Conservation (phyloP, 1,140 invertebrate species). For the Caerostris extrusa region DNA sequence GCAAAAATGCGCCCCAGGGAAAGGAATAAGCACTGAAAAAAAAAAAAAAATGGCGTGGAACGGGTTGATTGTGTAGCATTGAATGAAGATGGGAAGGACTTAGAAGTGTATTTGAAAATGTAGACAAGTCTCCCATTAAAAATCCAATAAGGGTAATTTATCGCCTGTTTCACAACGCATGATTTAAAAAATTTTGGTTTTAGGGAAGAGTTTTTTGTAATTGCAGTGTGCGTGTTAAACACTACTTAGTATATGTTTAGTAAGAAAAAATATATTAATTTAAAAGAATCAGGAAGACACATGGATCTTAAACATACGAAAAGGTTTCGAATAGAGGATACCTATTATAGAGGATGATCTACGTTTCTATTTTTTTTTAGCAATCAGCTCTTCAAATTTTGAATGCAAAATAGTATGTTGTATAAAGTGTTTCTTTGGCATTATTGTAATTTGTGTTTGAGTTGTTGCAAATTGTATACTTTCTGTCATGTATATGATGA, state of each 20-base stretch:
- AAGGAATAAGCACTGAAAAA: neutral
- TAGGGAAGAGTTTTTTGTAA: neutral
- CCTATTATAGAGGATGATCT: too few species aligned
- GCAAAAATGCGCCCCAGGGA: slow-evolving; percentile 31
- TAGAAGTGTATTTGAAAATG: neutral
- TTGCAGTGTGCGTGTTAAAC: neutral
- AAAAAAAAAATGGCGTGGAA: slow-evolving; percentile 10
- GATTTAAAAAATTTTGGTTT: neutral
- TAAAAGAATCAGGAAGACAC: too few species aligned
- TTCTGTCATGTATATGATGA: too few species aligned
- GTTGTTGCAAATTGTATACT: too few species aligned
- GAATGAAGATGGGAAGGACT: neutral
- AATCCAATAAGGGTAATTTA: neutral
- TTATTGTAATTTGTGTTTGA: too few species aligned
- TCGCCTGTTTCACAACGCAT: neutral
- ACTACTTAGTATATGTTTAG: neutral
- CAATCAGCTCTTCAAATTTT: too few species aligned
- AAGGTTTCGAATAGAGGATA: too few species aligned
- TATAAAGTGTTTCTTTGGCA: too few species aligned
- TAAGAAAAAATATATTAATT: too few species aligned
- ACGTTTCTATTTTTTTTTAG: too few species aligned
- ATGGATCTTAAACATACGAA: too few species aligned
- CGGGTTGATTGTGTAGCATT: neutral
- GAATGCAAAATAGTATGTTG: too few species aligned
- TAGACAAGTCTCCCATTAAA: neutral